Conservation (phyloP, 2,797 vertebrate genomes). For the Garrulus glandarius region DNA sequence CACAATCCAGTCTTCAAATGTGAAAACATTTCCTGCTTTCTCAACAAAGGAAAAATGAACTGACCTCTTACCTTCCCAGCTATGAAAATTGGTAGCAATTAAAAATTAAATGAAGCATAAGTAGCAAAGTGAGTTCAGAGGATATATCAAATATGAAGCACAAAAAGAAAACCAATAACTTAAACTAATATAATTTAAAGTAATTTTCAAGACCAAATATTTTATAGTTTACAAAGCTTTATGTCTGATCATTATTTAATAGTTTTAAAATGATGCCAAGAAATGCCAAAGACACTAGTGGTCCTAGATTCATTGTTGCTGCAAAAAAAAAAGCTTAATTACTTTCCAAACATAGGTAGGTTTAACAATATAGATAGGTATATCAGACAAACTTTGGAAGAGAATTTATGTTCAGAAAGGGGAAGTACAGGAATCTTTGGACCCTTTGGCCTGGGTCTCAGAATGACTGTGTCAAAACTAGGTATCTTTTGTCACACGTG, state of each 20-base stretch:
- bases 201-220: neutral
- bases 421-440: neutral
- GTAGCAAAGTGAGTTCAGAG: neutral
- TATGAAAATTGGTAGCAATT: neutral
- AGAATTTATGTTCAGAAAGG: neutral
- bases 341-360: neutral
- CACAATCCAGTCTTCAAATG: neutral
- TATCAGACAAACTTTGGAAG: neutral
- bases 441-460: neutral
- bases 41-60: neutral
- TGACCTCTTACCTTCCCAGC: neutral
- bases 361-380: neutral
- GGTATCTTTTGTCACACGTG: neutral
- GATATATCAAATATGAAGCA: neutral
- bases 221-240: neutral
- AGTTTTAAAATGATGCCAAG: neutral
- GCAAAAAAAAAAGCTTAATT: neutral
- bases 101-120: neutral
- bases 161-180: neutral
- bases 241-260: neutral
- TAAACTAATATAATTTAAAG: neutral
- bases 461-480: neutral
- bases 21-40: neutral
- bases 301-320: neutral
- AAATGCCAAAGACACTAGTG: neutral